Evolutionary conservation across 1,140 invertebrate species (phyloP).

Genomic region (Dendrolimus kikuchii): DNA sequence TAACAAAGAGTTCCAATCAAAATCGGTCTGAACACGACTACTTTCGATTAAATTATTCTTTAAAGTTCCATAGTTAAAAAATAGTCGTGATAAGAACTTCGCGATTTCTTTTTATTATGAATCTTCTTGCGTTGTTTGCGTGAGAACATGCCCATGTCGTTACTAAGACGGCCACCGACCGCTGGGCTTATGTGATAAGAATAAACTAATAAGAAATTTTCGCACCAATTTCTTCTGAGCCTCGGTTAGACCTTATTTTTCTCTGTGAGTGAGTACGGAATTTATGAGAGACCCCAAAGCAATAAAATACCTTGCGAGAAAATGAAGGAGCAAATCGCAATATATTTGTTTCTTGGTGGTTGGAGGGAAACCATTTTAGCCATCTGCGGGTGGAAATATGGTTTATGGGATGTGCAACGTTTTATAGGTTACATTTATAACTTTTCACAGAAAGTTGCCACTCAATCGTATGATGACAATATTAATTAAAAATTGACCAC

Average conservation of each 20-base stretch:
- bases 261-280: conserved; percentile 63
- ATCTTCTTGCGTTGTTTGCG: too few species aligned
- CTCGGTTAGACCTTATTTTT: conserved; percentile 57
- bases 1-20: too few species aligned
- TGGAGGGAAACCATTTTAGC: conserved; percentile 52
- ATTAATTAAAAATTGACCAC: too few species aligned
- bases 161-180: conserved; percentile 1
- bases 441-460: conserved; percentile 7
- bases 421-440: conserved; percentile 28
- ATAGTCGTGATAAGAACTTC: too few species aligned
- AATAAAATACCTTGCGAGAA: conserved; percentile 71
- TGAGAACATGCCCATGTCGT: too few species aligned
- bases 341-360: conserved; percentile 64
- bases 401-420: conserved; percentile 34
- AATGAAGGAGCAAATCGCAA: conserved; percentile 68
- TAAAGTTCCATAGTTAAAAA: too few species aligned
- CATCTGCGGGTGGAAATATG: conserved; percentile 52
- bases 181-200: conserved; percentile 34
- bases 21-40: too few species aligned
- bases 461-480: background rate
- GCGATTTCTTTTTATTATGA: too few species aligned
- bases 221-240: conserved; percentile 50
- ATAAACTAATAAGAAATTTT: conserved; percentile 55
- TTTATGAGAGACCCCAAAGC: conserved; percentile 65
- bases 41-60: too few species aligned